Percentiles rank a stretch among this genome's conserved stretches.
Evolutionary conservation across 1,140 invertebrate genomes (phyloP).

Genomic region (Anastrepha obliqua): DNA sequence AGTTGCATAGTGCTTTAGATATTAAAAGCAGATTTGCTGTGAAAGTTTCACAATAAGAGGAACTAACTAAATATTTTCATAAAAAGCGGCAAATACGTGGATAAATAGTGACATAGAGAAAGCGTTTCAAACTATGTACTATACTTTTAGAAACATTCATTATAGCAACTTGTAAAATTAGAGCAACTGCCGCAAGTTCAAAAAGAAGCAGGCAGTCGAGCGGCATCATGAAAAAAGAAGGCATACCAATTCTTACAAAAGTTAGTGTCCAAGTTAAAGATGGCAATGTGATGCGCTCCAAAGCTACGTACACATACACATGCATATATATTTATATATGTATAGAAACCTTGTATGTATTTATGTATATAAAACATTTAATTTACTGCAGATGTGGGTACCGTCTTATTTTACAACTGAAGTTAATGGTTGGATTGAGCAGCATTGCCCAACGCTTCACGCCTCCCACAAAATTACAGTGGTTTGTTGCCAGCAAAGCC

Average conservation of each 20-base stretch:
- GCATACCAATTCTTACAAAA: too few relatives aligned
- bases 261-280: too few relatives aligned
- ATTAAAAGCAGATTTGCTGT: slow-evolving; percentile 7
- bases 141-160: background rate
- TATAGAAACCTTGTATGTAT: background rate
- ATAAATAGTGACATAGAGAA: background rate
- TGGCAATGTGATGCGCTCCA: too few relatives aligned
- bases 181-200: background rate
- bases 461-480: slow-evolving; percentile 34
- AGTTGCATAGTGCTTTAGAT: background rate
- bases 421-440: background rate
- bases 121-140: background rate
- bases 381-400: background rate
- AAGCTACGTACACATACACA: too few relatives aligned
- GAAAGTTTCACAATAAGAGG: background rate
- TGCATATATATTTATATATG: background rate
- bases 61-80: background rate
- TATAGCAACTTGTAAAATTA: slow-evolving; percentile 24
- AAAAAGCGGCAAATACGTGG: background rate
- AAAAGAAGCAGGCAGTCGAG: background rate
- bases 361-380: background rate
- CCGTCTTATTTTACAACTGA: background rate
- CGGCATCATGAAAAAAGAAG: background rate
- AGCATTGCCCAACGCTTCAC: background rate
- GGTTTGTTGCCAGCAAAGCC: background rate